Percentiles rank a stretch among this genome's conserved stretches.
phyloP scores from a whole-genome alignment of 2,888 invertebrate genomes.

The Ephialtes manifestator region DNA sequence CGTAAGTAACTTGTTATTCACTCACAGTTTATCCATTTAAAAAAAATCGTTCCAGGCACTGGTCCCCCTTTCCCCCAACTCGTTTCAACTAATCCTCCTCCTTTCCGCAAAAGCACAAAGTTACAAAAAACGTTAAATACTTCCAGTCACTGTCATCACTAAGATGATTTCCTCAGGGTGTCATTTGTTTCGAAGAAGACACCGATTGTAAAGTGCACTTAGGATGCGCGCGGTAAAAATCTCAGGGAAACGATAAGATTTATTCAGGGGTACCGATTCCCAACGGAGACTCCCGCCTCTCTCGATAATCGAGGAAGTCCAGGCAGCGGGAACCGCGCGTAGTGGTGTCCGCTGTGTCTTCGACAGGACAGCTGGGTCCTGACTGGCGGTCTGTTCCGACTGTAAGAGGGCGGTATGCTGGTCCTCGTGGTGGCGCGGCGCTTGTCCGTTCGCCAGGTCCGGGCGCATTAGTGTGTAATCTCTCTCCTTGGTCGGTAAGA shows the following conservation, averaged over 20 bases:
- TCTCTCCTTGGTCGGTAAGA: conserved; percentile 48
- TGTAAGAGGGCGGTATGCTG: conserved; percentile 73
- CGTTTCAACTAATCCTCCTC: conserved; percentile 21
- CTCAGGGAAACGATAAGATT: too few relatives aligned
- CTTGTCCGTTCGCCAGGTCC: conserved; percentile 69
- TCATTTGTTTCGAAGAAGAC: not conserved
- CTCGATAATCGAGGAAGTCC: conserved; percentile 43
- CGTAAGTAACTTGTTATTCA: conserved; percentile 30
- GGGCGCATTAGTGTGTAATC: conserved; percentile 71
- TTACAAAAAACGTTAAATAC: conserved; percentile 10
- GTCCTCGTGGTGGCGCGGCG: conserved; percentile 71
- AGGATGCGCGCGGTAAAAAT: not conserved
- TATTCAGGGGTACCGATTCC: not conserved
- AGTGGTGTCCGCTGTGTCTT: conserved; percentile 53
- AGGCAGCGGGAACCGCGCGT: conserved; percentile 22
- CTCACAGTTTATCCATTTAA: conserved; percentile 46
- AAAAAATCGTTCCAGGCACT: conserved; percentile 38
- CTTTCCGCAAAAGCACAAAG: conserved; percentile 22
- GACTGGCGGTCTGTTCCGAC: conserved; percentile 75
- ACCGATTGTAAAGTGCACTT: not conserved
- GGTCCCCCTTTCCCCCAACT: not conserved
- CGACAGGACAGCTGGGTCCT: conserved; percentile 81
- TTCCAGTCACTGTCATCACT: conserved; percentile 50
- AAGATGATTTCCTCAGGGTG: not conserved
- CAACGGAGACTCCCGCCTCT: conserved; percentile 9